These are phyloP conservation scores for Encarsia formosa DNA, from an alignment of 2,888 invertebrate species.

Conservation along the genomic window DNA sequence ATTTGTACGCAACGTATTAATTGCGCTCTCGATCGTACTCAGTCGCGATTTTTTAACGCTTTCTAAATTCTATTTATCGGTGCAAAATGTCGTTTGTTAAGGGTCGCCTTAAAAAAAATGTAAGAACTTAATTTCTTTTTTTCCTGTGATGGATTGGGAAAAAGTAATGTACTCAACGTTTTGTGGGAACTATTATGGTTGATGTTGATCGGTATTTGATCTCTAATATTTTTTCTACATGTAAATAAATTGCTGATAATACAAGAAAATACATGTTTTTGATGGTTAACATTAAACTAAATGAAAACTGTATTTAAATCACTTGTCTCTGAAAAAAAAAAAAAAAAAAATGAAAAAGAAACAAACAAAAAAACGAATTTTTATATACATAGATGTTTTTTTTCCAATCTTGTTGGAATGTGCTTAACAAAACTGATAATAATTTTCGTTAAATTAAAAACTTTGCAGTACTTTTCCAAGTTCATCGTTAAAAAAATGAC, in stretches of 20 bases:
- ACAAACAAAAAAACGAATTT: no score
- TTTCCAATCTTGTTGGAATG: slow-evolving; percentile 17
- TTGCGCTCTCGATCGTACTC: slow-evolving; percentile 34
- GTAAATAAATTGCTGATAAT: slow-evolving; percentile 27
- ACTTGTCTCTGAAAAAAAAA: slow-evolving; percentile 15
- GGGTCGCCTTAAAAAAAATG: slow-evolving; percentile 23
- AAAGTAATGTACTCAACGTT: slow-evolving; percentile 25
- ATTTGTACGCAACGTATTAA: slow-evolving; percentile 42
- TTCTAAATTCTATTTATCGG: slow-evolving; percentile 27
- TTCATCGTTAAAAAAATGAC: slow-evolving; percentile 18
- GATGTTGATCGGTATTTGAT: slow-evolving; percentile 27
- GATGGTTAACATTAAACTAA: slow-evolving; percentile 24
- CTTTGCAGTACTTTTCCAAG: slow-evolving; percentile 23
- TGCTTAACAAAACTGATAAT: slow-evolving; percentile 4
- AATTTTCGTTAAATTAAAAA: slow-evolving; percentile 8
- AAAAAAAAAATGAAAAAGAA: no score
- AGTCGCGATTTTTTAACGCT: slow-evolving; percentile 27
- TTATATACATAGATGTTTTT: slow-evolving; percentile 17
- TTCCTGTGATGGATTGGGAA: slow-evolving; percentile 27
- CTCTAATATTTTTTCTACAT: slow-evolving; percentile 30
- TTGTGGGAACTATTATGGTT: slow-evolving; percentile 25
- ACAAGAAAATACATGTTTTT: slow-evolving; percentile 27
- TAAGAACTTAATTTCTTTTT: slow-evolving; percentile 22
- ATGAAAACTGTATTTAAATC: slow-evolving; percentile 21
- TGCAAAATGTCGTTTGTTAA: slow-evolving; percentile 26